A percentile compares a stretch with the other conserved stretches of the same genome.
Conservation (phyloP, 2,888 invertebrate species). For the Linhomoeus sp. region DNA sequence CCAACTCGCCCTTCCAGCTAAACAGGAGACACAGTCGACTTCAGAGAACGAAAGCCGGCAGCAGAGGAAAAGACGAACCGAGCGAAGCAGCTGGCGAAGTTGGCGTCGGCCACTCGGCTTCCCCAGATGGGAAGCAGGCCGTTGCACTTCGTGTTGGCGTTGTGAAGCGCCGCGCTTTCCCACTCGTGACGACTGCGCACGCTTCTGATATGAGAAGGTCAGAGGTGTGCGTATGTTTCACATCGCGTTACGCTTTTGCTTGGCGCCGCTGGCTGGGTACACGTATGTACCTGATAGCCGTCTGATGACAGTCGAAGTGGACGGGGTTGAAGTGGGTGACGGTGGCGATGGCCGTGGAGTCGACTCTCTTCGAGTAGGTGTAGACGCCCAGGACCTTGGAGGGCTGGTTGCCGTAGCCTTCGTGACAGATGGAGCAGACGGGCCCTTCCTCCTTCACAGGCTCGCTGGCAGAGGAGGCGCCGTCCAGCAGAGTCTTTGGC, state of each 20-base stretch:
- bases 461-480: too few relatives aligned
- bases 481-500: slow-evolving; percentile 52
- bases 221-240: too few relatives aligned
- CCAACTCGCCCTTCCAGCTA: slow-evolving; percentile 8
- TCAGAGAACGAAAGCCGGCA: too few relatives aligned
- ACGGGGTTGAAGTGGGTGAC: slow-evolving; percentile 96
- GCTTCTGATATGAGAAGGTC: too few relatives aligned
- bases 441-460: slow-evolving; percentile 29
- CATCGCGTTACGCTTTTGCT: too few relatives aligned
- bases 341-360: slow-evolving; percentile 37
- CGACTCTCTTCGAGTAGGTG: slow-evolving; percentile 42
- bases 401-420: slow-evolving; percentile 61
- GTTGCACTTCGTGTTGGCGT: slow-evolving; percentile 92
- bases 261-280: too few relatives aligned
- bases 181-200: slow-evolving; percentile 68
- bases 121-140: slow-evolving; percentile 90
- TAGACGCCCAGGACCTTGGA: slow-evolving; percentile 65
- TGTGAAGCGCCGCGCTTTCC: slow-evolving; percentile 92
- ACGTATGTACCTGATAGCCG: slow-evolving; percentile 64
- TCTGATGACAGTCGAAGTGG: slow-evolving; percentile 93
- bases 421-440: slow-evolving; percentile 88
- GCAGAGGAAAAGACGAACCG: too few relatives aligned
- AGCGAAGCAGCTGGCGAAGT: slow-evolving; percentile 77
- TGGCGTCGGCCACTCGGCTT: slow-evolving; percentile 72
- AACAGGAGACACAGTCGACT: not conserved